phyloP scores from a whole-genome alignment of 2,888 invertebrate genomes.

The Melanophora roralis region DNA sequence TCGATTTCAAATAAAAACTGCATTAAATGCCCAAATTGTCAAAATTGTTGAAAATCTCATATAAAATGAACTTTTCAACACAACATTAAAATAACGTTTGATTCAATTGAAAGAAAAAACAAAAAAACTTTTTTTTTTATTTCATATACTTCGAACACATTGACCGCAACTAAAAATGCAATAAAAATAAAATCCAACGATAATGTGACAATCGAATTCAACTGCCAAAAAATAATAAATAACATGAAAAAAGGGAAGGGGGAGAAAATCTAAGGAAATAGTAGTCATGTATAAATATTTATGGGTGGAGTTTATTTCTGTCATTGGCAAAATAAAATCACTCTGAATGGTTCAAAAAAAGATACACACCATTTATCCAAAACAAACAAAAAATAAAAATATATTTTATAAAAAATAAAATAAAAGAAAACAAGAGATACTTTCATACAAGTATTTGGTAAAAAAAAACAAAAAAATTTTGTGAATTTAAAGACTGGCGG shows the following conservation, averaged over 20 bases:
- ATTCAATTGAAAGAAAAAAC: conserved; percentile 74
- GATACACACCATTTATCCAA: neutral
- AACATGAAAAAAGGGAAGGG: conserved; percentile 1
- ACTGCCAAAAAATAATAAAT: conserved; percentile 40
- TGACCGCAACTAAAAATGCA: conserved; percentile 66
- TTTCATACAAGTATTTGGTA: conserved; percentile 52
- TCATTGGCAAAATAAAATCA: conserved; percentile 49
- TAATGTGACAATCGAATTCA: conserved; percentile 53
- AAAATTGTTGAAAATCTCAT: neutral
- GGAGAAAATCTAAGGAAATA: neutral
- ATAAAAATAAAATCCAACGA: conserved; percentile 71
- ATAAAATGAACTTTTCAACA: conserved; percentile 49
- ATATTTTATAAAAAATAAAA: conserved; percentile 10
- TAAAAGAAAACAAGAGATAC: conserved; percentile 22
- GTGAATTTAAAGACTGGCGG: conserved; percentile 6
- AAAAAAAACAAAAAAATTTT: conserved; percentile 2
- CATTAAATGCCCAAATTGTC: neutral
- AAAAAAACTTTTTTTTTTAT: conserved; percentile 69
- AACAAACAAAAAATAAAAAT: conserved; percentile 17
- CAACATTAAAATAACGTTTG: conserved; percentile 72
- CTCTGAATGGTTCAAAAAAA: conserved; percentile 37
- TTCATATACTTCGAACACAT: conserved; percentile 66
- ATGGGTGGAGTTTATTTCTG: conserved; percentile 57
- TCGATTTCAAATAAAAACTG: neutral
- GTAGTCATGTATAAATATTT: conserved; percentile 1